These are phyloP conservation scores for Tethya wilhelma DNA, from an alignment of 37 sponge, comb jelly and placozoan genomes.

Conservation along the genomic window DNA sequence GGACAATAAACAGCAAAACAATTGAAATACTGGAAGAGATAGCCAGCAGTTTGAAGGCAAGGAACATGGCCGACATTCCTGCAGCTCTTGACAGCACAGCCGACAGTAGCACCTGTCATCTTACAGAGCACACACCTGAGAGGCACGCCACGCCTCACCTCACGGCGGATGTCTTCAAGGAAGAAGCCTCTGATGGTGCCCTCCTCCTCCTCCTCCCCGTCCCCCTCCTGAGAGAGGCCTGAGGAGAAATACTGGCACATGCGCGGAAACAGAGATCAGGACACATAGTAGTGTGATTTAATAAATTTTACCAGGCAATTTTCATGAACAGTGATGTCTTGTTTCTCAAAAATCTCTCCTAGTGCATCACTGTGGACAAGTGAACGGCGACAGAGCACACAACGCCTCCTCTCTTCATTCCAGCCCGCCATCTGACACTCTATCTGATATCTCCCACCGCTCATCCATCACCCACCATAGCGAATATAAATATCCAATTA, in stretches of 20 bases:
- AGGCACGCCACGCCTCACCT: conserved; percentile 9
- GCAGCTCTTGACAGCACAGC: conserved; percentile 37
- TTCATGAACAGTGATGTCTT: conserved; percentile 25
- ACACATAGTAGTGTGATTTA: neutral
- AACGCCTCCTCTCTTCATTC: neutral
- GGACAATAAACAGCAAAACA: conserved; percentile 32
- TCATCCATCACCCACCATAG: too few species aligned
- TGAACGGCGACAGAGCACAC: conserved; percentile 6
- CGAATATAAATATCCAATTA: too few species aligned
- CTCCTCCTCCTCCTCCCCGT: neutral
- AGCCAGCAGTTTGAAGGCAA: conserved; percentile 8
- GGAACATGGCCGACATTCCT: conserved; percentile 36
- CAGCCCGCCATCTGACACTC: too few species aligned
- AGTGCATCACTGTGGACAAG: conserved; percentile 4
- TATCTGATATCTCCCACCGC: too few species aligned
- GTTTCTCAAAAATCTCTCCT: conserved; percentile 15
- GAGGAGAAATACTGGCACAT: conserved; percentile 44
- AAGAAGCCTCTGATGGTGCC: conserved; percentile 22
- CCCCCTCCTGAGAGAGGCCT: conserved; percentile 24
- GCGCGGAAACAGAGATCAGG: neutral
- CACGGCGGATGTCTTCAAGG: conserved; percentile 18
- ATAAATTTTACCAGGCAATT: conserved; percentile 34
- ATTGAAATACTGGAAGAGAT: conserved; percentile 18
- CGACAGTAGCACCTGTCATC: conserved; percentile 27
- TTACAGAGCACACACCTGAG: conserved; percentile 1